Evolutionary conservation across 2,888 invertebrate species (phyloP), one percentile per base, ranked within the genome.

Genomic region (Galeopsomyia nigrocyanea): DNA sequence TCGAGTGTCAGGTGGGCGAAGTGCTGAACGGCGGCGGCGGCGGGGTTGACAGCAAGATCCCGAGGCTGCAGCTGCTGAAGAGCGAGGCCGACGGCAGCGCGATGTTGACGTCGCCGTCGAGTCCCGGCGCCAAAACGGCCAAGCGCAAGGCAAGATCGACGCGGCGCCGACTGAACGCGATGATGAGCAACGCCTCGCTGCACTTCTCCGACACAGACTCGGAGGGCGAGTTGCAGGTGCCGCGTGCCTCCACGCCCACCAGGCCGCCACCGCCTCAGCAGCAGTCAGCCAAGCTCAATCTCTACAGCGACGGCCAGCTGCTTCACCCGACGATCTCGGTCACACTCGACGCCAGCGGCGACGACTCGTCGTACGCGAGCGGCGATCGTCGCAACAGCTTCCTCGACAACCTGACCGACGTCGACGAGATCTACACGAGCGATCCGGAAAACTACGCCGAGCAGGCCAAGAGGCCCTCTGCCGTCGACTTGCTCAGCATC

Each of bases 151-250:
- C 83, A 2, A 78, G 83, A 31, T 84, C 84, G 0, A 81, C 84
- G 0, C 79, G 86, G 5, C 79, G 82, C 39, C 81, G 83, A 0
- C 73, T 86, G 21, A 84, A 85, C 60, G 85, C 86, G 0, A 79
- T 84, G 79, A 83, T 84, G 76, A 86, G 80, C 74, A 86, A 86
- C 57, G 70, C 83, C 1, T 86, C 86, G 10, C 68, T 86, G 0
- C 85, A 86, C 19, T 86, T 86, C 67, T 86, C 86, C 49, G 86
- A 86, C 51, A 85, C 85, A 0, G 86, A 86, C 71, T 86, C 86
- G 6, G 86, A 86, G 72, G 86, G 86, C 16, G 86, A 86, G 55
- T 76, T 86, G 13, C 77, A 80, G 0, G 22, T 75, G 79, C 60
- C 82, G 78, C 49, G 79, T 60, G 50, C 66, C 75, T 0, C 78